Percentiles rank a stretch among this genome's conserved stretches.
Evolutionary conservation across 2,888 invertebrate species (phyloP).

Genomic region (Eueremaeus valkanovi): DNA sequence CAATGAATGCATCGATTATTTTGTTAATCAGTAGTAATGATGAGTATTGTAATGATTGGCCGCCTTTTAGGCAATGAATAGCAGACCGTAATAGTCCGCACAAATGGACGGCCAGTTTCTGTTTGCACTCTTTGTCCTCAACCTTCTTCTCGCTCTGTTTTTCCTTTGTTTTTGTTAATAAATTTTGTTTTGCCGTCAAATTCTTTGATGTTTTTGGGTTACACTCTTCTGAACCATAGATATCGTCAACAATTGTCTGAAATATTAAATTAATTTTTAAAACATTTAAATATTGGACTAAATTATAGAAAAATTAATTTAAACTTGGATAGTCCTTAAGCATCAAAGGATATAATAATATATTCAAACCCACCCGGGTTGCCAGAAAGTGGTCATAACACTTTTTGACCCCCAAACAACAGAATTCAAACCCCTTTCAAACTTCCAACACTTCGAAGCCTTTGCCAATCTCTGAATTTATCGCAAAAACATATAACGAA

Average conservation of each 20-base stretch:
- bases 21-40: conserved; percentile 61
- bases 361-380: too few relatives aligned
- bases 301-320: too few relatives aligned
- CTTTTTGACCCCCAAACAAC: too few relatives aligned
- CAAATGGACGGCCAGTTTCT: conserved; percentile 55
- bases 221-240: background rate
- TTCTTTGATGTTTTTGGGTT: background rate
- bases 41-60: conserved; percentile 61
- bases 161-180: background rate
- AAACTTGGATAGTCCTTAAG: too few relatives aligned
- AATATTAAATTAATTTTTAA: background rate
- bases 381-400: too few relatives aligned
- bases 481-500: too few relatives aligned
- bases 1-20: conserved; percentile 58
- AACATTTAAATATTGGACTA: too few relatives aligned
- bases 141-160: background rate
- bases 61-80: conserved; percentile 59
- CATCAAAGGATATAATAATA: too few relatives aligned
- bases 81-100: conserved; percentile 58
- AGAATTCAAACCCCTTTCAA: too few relatives aligned
- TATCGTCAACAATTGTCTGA: conserved; percentile 16
- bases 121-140: conserved; percentile 45
- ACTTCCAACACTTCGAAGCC: too few relatives aligned
- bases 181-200: background rate
- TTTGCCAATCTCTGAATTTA: too few relatives aligned